phyloP scores from a whole-genome alignment of 2,113 vertebrate genomes.

The Silurus meridionalis region DNA sequence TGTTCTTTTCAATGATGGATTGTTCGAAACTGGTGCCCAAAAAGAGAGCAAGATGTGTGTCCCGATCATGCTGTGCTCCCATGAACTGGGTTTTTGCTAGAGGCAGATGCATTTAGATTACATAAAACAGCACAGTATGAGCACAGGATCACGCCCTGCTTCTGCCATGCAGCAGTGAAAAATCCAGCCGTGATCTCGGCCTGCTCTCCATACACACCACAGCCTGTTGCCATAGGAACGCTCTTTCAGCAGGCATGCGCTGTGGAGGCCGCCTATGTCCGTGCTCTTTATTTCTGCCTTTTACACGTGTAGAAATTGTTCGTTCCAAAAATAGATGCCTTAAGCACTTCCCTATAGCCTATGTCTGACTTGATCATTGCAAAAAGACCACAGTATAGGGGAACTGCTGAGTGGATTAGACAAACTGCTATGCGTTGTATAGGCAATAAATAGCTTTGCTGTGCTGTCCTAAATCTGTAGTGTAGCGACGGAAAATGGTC shows the following conservation, averaged over 20 bases:
- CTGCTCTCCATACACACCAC: slow-evolving; percentile 25
- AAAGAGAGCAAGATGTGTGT: not conserved
- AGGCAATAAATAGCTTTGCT: not conserved
- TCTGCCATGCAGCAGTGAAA: slow-evolving; percentile 35
- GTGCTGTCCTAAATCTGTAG: not conserved
- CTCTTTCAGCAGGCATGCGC: slow-evolving; percentile 36
- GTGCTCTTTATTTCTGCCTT: slow-evolving; percentile 21
- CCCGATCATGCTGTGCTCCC: not conserved
- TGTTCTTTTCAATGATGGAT: not conserved
- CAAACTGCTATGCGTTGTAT: not conserved
- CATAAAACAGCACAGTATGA: slow-evolving; percentile 28
- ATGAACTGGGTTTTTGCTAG: not conserved
- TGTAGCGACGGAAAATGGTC: not conserved
- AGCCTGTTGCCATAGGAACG: slow-evolving; percentile 55
- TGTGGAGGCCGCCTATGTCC: slow-evolving; percentile 16
- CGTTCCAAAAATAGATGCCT: slow-evolving; percentile 45
- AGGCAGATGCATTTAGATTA: slow-evolving; percentile 11
- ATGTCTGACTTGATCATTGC: slow-evolving; percentile 36
- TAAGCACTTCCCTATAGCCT: slow-evolving; percentile 36
- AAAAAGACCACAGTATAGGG: slow-evolving; percentile 32
- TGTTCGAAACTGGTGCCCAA: not conserved
- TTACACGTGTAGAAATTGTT: slow-evolving; percentile 21
- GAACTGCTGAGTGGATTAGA: slow-evolving; percentile 23
- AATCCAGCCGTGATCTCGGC: slow-evolving; percentile 19
- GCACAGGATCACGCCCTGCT: slow-evolving; percentile 39